Evolutionary conservation across 2,888 invertebrate species (phyloP), one percentile per base, ranked within the genome.

Genomic region (Leucophenga maculata): DNA sequence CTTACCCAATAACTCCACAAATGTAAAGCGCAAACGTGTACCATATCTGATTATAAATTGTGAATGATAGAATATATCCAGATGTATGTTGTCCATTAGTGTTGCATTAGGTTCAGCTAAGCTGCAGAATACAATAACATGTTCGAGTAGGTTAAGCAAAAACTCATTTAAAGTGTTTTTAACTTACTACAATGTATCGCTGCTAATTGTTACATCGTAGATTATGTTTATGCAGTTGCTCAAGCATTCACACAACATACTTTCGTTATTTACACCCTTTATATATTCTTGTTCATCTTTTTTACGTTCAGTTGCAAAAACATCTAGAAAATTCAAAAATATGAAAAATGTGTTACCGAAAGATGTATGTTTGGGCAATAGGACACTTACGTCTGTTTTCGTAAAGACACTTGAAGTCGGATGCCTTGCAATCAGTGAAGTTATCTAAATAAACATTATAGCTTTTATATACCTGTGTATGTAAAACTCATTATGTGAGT

Each of bases 1-100:
- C 73, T 9, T 18, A 89, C 89, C 89, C 32, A 90, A 74, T 13
- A 89, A 75, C 71, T 89, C 89, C 1, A 90, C 86, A 76, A 88
- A 86, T 13, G 88, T 88, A 68, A 86, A 88, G 9, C 88, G 87
- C 77, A 89, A 84, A 52, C 86, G 86, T 1, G 86, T 88, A 65
- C 86, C 77, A 73, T 89, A 90, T 54, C 87, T 87, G 32, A 88
- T 82, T 59, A 88, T 86, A 69, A 86, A 86, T 8, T 83, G 72
- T 0, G 86, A 79, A 22, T 86, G 85, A 73, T 83, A 90, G 75
- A 87, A 88, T 3, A 89, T 75, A 68, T 90, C 89, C 54, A 86
- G 48, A 16, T 74, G 74, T 59, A 80, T 50, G 6, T 67, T 69
- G 1, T 76, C 55, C 8, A 22, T 8, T 14, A 67, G 69, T 0